phyloP scores from a whole-genome alignment of 2,797 vertebrate genomes.

The Uromys caudimaculatus region DNA sequence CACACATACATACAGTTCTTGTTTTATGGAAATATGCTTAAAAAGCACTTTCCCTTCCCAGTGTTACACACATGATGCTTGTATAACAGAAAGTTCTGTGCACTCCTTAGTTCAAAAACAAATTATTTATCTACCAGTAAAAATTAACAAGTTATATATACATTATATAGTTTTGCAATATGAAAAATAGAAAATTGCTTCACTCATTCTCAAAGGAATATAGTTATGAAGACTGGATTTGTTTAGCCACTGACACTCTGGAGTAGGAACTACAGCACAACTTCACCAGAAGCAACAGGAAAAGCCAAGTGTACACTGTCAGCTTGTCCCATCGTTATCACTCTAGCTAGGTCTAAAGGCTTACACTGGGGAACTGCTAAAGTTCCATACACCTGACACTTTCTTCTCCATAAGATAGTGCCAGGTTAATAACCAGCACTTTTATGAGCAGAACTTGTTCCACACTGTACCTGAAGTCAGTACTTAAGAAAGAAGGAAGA shows the following conservation, averaged over 20 bases:
- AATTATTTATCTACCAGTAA: conserved; percentile 1
- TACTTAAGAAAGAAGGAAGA: neutral
- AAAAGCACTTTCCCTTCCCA: conserved; percentile 3
- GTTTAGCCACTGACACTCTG: neutral
- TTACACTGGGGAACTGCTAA: neutral
- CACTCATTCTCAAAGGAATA: neutral
- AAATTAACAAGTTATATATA: neutral
- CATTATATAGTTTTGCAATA: neutral
- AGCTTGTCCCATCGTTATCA: fast-evolving
- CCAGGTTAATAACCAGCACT: neutral
- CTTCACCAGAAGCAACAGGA: neutral
- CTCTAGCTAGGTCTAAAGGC: neutral
- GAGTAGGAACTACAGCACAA: neutral
- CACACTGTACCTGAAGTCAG: neutral
- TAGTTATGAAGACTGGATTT: neutral
- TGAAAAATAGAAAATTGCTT: neutral
- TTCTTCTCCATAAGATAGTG: neutral
- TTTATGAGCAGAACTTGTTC: neutral
- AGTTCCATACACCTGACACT: neutral
- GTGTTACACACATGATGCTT: neutral
- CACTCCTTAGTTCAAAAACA: conserved; percentile 50
- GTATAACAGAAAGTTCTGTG: neutral
- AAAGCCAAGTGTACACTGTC: too few relatives aligned
- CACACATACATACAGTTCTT: neutral
- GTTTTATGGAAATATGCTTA: neutral